Conservation (phyloP, 1,140 invertebrate species). For the Drosophila watanabei region DNA sequence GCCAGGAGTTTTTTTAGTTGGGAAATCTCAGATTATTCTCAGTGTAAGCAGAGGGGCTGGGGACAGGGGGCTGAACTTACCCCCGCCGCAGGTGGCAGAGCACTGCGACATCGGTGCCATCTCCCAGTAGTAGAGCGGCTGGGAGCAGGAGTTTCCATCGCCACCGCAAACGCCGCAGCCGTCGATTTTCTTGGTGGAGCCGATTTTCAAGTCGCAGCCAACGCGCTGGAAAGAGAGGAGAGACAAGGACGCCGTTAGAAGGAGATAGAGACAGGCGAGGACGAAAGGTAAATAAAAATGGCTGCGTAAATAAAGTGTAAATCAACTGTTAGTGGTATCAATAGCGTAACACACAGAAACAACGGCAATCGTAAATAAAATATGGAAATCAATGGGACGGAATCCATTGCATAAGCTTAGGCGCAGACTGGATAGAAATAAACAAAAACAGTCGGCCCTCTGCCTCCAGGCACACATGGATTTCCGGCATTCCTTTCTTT, state of each 20-base stretch:
- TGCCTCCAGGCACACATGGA: slow-evolving; percentile 22
- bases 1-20: neutral
- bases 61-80: slow-evolving; percentile 87
- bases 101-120: slow-evolving; percentile 93
- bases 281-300: slow-evolving; percentile 47
- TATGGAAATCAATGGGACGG: slow-evolving; percentile 72
- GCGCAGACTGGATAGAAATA: neutral
- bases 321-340: slow-evolving; percentile 78
- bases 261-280: neutral
- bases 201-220: slow-evolving; percentile 95
- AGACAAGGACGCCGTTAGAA: slow-evolving; percentile 5
- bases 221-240: slow-evolving; percentile 89
- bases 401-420: slow-evolving; percentile 67
- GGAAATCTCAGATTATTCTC: neutral
- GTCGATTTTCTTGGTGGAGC: slow-evolving; percentile 93
- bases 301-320: slow-evolving; percentile 77
- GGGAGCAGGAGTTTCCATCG: slow-evolving; percentile 92
- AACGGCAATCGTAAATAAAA: slow-evolving; percentile 71
- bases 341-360: slow-evolving; percentile 54
- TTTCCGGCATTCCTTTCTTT: neutral
- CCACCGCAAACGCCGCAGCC: slow-evolving; percentile 96
- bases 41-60: neutral
- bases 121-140: slow-evolving; percentile 94
- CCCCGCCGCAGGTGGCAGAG: slow-evolving; percentile 96
- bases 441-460: slow-evolving; percentile 1